Percentiles rank a stretch among this genome's conserved stretches.
phyloP scores from a whole-genome alignment of 1,140 invertebrate genomes.

The Saxidomus purpurata region DNA sequence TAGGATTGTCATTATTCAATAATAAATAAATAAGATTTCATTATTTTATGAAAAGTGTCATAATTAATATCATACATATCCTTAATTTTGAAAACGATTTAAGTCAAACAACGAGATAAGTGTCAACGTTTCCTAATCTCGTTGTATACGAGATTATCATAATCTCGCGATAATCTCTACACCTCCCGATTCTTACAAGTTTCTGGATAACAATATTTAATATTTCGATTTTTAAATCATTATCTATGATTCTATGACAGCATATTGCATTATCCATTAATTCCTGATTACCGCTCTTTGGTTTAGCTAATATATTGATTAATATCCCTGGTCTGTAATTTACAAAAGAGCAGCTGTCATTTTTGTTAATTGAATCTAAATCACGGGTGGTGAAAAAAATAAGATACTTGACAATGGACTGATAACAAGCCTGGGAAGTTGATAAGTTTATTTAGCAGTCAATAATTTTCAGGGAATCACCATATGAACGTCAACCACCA shows the following conservation, averaged over 20 bases:
- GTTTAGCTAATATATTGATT: constrained; percentile 13
- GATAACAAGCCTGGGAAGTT: neutral
- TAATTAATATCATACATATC: constrained; percentile 48
- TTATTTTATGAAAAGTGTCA: constrained; percentile 57
- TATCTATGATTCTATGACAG: constrained; percentile 41
- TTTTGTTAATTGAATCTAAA: constrained; percentile 55
- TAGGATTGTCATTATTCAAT: constrained; percentile 6
- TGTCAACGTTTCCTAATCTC: constrained; percentile 50
- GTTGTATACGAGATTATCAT: constrained; percentile 30
- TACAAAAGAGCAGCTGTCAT: neutral
- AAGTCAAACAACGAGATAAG: constrained; percentile 44
- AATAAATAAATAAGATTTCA: constrained; percentile 8
- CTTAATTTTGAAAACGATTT: neutral
- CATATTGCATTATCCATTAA: constrained; percentile 45
- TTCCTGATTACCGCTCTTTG: constrained; percentile 4
- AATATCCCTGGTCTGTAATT: constrained; percentile 8
- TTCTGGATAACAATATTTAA: constrained; percentile 31
- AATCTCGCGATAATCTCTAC: constrained; percentile 37
- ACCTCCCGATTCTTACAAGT: constrained; percentile 22
- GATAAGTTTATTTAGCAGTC: constrained; percentile 25
- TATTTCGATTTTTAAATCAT: constrained; percentile 22
- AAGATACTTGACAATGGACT: neutral
- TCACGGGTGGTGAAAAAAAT: constrained; percentile 28
- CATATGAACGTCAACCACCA: too few species aligned
- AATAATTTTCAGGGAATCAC: neutral